Evolutionary conservation across 2,113 vertebrate genomes (phyloP).

Genomic region (Seriola quinqueradiata): DNA sequence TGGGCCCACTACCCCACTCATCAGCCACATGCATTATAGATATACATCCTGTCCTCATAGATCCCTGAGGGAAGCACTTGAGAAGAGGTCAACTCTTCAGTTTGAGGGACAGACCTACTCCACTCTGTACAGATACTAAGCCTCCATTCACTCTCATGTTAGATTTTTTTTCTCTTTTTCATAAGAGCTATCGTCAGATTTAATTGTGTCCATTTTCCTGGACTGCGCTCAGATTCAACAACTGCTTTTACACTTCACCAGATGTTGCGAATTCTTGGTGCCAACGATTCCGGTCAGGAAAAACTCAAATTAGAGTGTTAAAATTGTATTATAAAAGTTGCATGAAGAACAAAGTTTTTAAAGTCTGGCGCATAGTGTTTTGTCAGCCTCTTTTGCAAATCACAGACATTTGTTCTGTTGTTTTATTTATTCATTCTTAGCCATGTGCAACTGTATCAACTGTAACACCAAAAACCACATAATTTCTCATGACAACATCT

Average conservation of each 20-base stretch:
- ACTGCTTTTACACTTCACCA: slow-evolving; percentile 59
- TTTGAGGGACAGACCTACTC: slow-evolving; percentile 11
- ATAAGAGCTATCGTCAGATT: neutral
- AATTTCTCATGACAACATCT: too few species aligned
- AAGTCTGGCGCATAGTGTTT: neutral
- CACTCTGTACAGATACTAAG: neutral
- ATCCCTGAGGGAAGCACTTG: slow-evolving; percentile 41
- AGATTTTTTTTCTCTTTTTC: slow-evolving; percentile 21
- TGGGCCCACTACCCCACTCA: slow-evolving; percentile 36
- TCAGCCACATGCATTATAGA: slow-evolving; percentile 59
- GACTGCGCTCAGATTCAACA: slow-evolving; percentile 31
- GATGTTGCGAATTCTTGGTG: slow-evolving; percentile 47
- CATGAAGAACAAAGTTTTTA: neutral
- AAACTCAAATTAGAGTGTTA: slow-evolving; percentile 36
- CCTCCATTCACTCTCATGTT: neutral
- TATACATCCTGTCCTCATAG: slow-evolving; percentile 50
- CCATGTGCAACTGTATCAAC: too few species aligned
- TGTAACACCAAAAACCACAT: too few species aligned
- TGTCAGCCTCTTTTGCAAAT: neutral
- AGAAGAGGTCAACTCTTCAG: slow-evolving; percentile 15
- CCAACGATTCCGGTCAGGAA: neutral
- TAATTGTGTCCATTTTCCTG: slow-evolving; percentile 52
- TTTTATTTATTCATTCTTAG: too few species aligned
- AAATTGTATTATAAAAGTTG: slow-evolving; percentile 7
- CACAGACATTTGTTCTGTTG: neutral